Percentiles rank a stretch among this genome's conserved stretches.
Conservation (phyloP, 2,797 vertebrate species). For the Esox masquinongy region DNA sequence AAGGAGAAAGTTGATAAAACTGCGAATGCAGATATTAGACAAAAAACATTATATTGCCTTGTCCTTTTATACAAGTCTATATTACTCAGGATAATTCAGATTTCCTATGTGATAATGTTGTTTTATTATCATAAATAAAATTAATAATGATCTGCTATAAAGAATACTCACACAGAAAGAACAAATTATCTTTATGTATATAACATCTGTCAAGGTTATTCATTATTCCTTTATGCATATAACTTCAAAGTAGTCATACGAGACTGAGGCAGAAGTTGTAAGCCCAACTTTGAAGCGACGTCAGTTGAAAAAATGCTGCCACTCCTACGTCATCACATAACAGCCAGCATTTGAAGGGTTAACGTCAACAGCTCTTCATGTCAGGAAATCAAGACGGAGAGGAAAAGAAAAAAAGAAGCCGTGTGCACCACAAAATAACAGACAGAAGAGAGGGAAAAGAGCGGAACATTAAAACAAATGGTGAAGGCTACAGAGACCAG, state of each 20-base stretch:
- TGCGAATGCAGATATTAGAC: not conserved
- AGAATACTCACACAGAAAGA: not conserved
- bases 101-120: not conserved
- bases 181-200: not conserved
- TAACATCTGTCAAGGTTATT: not conserved
- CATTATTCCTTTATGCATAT: not conserved
- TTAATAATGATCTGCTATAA: too few species aligned
- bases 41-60: not conserved
- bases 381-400: slow-evolving; percentile 60
- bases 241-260: not conserved
- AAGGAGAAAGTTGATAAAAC: not conserved
- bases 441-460: slow-evolving; percentile 26
- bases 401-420: slow-evolving; percentile 25
- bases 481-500: slow-evolving; percentile 26
- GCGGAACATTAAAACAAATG: slow-evolving; percentile 12
- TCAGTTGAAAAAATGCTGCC: slow-evolving; percentile 9
- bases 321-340: slow-evolving; percentile 36
- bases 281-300: not conserved
- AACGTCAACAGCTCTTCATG: slow-evolving; percentile 56
- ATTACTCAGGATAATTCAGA: not conserved
- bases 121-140: too few species aligned
- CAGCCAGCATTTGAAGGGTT: slow-evolving; percentile 69
- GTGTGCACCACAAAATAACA: slow-evolving; percentile 35
- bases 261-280: not conserved
- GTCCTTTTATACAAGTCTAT: not conserved